Percentiles rank a stretch among this genome's conserved stretches.
Evolutionary conservation across 2,797 vertebrate genomes (phyloP).

Genomic region (Dendrocincla tyrannina): DNA sequence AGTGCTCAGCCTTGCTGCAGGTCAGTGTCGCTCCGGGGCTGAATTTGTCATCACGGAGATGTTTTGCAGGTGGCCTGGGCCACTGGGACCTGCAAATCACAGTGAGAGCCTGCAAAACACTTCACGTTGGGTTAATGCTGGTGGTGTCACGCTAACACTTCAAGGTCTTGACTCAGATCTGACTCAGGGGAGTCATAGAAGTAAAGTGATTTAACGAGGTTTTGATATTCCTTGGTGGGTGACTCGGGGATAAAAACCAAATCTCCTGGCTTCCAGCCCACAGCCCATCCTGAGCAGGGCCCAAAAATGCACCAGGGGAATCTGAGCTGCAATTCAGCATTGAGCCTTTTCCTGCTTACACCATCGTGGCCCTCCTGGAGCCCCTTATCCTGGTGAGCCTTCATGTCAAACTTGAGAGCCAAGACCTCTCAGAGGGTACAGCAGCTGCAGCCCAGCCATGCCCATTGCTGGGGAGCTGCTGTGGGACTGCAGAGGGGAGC

Average conservation of each 20-base stretch:
- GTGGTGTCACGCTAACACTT: neutral
- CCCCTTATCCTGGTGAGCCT: neutral
- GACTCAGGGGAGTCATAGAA: constrained; percentile 1
- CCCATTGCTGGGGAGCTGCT: neutral
- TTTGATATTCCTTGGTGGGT: neutral
- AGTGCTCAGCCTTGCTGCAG: neutral
- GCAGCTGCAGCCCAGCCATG: neutral
- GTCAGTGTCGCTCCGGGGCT: neutral
- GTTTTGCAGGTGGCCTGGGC: constrained; percentile 22
- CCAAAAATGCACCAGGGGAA: neutral
- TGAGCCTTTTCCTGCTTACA: neutral
- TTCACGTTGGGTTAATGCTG: neutral
- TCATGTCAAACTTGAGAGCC: neutral
- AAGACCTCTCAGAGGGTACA: neutral
- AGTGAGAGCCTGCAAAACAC: neutral
- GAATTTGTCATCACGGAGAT: neutral
- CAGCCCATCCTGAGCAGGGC: neutral
- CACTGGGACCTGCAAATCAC: neutral
- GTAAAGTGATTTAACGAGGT: neutral
- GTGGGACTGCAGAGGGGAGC: neutral
- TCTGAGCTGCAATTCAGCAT: neutral
- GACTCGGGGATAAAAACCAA: neutral
- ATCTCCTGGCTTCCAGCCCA: neutral
- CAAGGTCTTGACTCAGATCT: constrained; percentile 11
- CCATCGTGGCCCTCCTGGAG: neutral